These are phyloP conservation scores for Harpalus rubripes DNA, from an alignment of 2,888 invertebrate genomes.

Conservation along the genomic window DNA sequence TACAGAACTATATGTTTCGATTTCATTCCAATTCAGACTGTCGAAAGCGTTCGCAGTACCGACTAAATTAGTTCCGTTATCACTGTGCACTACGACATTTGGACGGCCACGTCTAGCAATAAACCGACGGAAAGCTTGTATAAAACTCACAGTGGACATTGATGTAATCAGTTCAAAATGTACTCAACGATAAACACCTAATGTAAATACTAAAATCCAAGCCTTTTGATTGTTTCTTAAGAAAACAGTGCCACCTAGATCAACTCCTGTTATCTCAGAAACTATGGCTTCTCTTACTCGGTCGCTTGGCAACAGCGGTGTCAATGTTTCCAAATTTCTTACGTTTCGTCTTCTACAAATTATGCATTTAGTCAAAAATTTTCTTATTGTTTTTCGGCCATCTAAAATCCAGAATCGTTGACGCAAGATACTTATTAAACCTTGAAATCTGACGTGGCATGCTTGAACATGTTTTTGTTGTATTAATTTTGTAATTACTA, in stretches of 20 bases:
- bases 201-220: constrained; percentile 73
- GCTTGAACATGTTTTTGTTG: constrained; percentile 39
- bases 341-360: constrained; percentile 68
- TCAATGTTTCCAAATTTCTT: no score
- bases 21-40: no score
- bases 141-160: no score
- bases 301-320: no score
- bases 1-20: no score
- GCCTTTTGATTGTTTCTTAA: constrained; percentile 69
- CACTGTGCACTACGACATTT: no score
- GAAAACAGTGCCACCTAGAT: constrained; percentile 73
- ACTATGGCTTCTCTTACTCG: no score
- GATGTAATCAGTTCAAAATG: constrained; percentile 4
- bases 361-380: constrained; percentile 67
- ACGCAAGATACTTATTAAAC: constrained; percentile 68
- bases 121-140: no score
- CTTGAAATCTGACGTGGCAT: constrained; percentile 67
- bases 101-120: no score
- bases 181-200: constrained; percentile 72
- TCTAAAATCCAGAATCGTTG: constrained; percentile 70
- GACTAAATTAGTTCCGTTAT: no score
- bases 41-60: no score
- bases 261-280: constrained; percentile 73
- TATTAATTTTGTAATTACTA: constrained; percentile 68
- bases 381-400: constrained; percentile 68